Base-by-base conservation (phyloP, 2,113 vertebrate species). In the Myotis yumanensis region DNA sequence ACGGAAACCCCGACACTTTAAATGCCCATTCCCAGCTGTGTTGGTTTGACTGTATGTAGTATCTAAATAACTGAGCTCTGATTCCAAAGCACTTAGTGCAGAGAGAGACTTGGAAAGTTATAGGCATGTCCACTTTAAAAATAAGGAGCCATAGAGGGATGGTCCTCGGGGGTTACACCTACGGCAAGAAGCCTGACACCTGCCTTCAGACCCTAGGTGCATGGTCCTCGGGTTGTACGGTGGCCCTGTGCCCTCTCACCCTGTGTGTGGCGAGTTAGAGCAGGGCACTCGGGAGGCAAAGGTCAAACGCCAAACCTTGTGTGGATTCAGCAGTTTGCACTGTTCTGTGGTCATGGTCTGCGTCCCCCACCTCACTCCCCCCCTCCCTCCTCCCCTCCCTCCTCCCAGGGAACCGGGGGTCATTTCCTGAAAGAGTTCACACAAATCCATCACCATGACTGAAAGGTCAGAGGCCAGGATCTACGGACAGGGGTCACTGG, bases 391-490 rank as follows among this genome's bases (percentile, higher is more conserved):
- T 71, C 72, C 54, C 46, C 35, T 46, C 68, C 35, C n/a, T 20
- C 66, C 66, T 71, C 82, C 94, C 86, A 75, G 69, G 89, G 79
- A 82, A 46, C 32, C 11, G 4, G 68, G n/a, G 68, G 15, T n/a
- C 75, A 12, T 30, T 15, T 91, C 43, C 79, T 17, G 12, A 88
- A 75, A 79, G 79, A 94, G 75, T 40, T 82, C 57, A 52, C 59
- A 35, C 1, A 72, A 79, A 90, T 84, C 46, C 30, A 92, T 62
- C 46, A 59, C 32, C 81, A 62, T 80, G 10, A 52, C 80, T 85
- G 81, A 51, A 87, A 94, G 96, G 89, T 77, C 37, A 94, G 91
- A 96, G 90, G 87, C 72, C 93, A 93, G 66, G 51, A 11, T 62
- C 80, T 73, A 30, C 20, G n/a, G 71, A 46, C 46, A 84, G 64